Evolutionary conservation across 2,888 invertebrate species (phyloP).

Genomic region (Aspidiotus destructor): DNA sequence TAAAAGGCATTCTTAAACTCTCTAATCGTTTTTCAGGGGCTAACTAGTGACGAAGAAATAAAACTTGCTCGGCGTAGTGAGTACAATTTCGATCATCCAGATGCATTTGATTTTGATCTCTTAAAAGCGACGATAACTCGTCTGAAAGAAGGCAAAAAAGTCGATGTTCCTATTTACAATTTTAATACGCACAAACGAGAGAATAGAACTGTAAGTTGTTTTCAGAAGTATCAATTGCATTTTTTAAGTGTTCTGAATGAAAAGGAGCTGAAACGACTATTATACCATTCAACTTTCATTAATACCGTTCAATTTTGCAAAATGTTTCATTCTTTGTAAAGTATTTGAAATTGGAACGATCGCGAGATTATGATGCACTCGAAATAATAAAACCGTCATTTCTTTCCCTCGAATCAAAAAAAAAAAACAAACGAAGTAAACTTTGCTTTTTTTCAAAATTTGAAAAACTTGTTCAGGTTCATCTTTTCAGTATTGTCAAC

Average conservation of each 20-base stretch:
- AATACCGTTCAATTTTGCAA: too few species aligned
- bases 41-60: conserved; percentile 80
- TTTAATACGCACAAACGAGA: conserved; percentile 88
- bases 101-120: conserved; percentile 95
- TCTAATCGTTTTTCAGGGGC: conserved; percentile 9
- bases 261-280: too few species aligned
- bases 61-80: conserved; percentile 74
- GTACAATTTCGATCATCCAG: conserved; percentile 99
- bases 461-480: too few species aligned
- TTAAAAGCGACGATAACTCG: conserved; percentile 72
- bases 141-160: conserved; percentile 86
- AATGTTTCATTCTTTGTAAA: too few species aligned
- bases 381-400: too few species aligned
- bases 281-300: too few species aligned
- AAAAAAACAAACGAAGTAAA: too few species aligned
- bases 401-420: too few species aligned
- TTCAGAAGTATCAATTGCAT: not conserved
- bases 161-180: conserved; percentile 94
- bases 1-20: not conserved
- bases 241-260: not conserved
- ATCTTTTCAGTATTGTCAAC: too few species aligned
- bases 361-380: too few species aligned
- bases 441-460: too few species aligned
- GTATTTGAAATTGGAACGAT: too few species aligned
- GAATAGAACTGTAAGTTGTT: conserved; percentile 63